Conservation (phyloP, 2,888 invertebrate species). For the Mechanitis messenoides region DNA sequence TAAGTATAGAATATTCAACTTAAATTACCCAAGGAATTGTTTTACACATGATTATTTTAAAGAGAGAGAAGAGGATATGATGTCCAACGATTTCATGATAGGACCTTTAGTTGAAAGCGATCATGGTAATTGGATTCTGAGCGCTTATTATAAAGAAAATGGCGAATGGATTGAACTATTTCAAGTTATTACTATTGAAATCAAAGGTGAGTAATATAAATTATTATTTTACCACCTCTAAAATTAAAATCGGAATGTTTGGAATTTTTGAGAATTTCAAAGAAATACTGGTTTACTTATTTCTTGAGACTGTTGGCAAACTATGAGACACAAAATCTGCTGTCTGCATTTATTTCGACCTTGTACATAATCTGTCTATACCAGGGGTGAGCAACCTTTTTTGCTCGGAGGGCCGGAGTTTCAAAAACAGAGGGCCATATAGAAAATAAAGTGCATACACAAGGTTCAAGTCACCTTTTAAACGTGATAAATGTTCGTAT, state of each 20-base stretch:
- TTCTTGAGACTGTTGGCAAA: too few relatives aligned
- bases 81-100: slow-evolving; percentile 47
- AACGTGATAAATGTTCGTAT: too few relatives aligned
- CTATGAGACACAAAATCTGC: too few relatives aligned
- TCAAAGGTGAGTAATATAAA: slow-evolving; percentile 43
- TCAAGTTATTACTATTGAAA: slow-evolving; percentile 55
- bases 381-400: too few relatives aligned
- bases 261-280: too few relatives aligned
- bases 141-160: slow-evolving; percentile 41
- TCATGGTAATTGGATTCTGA: slow-evolving; percentile 64
- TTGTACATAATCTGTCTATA: too few relatives aligned
- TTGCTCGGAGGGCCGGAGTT: too few relatives aligned
- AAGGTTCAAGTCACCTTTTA: too few relatives aligned
- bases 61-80: slow-evolving; percentile 31
- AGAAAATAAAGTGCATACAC: too few relatives aligned
- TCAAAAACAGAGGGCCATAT: too few relatives aligned
- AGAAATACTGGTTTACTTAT: too few relatives aligned
- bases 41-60: slow-evolving; percentile 28
- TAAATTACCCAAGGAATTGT: slow-evolving; percentile 25
- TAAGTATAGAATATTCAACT: slow-evolving; percentile 35
- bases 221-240: neutral
- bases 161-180: slow-evolving; percentile 50
- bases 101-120: slow-evolving; percentile 53
- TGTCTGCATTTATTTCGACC: too few relatives aligned
- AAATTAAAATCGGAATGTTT: neutral